Evolutionary conservation across 2,888 invertebrate species (phyloP).

Genomic region (Caenorhabditis afra): DNA sequence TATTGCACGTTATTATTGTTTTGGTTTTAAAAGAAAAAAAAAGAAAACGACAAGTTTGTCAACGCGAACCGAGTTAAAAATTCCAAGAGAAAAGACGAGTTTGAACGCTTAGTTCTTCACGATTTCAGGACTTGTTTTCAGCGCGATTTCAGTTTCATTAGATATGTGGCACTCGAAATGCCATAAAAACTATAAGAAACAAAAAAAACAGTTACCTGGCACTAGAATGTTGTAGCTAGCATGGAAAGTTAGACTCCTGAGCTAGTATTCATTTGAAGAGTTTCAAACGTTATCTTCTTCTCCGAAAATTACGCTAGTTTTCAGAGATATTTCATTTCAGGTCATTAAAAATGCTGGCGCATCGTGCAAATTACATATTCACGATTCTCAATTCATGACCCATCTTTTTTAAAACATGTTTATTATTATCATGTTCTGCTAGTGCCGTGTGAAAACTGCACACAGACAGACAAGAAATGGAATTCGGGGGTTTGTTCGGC

Average conservation of each 20-base stretch:
- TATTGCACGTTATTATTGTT: constrained; percentile 51
- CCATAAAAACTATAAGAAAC: not conserved
- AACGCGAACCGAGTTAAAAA: constrained; percentile 35
- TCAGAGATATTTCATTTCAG: constrained; percentile 41
- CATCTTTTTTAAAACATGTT: constrained; percentile 31
- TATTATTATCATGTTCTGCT: constrained; percentile 34
- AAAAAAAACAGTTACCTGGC: constrained; percentile 16
- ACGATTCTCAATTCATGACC: constrained; percentile 40
- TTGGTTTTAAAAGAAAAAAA: constrained; percentile 19
- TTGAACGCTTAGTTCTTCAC: constrained; percentile 13
- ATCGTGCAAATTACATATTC: constrained; percentile 43
- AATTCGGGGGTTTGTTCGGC: constrained; percentile 12
- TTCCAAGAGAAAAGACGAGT: constrained; percentile 33
- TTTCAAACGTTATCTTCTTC: constrained; percentile 20
- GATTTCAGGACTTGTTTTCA: constrained; percentile 1
- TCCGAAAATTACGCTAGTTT: constrained; percentile 27
- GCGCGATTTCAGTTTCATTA: not conserved
- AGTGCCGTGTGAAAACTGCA: constrained; percentile 11
- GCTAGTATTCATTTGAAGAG: constrained; percentile 25
- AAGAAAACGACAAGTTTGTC: constrained; percentile 32
- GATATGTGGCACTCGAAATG: too few relatives aligned
- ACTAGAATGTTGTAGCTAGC: not conserved
- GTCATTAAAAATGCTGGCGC: constrained; percentile 46
- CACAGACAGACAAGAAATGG: constrained; percentile 6
- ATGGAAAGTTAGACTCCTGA: constrained; percentile 1